Base-by-base conservation (phyloP, 2,113 vertebrate species). In the Esox niger region DNA sequence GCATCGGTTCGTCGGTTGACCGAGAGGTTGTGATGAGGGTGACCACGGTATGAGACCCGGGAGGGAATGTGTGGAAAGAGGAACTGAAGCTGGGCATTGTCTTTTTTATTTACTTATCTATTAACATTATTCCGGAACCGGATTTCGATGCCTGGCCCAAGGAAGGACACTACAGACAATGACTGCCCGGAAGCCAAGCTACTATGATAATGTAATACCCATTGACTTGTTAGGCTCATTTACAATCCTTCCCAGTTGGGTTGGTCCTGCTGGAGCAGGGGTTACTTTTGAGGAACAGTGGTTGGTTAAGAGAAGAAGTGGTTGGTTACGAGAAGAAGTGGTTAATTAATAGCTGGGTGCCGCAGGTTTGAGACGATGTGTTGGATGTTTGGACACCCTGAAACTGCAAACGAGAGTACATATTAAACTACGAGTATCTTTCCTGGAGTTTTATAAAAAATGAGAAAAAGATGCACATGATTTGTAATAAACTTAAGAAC, bases 11-110 rank as follows among this genome's bases (percentile, higher is more conserved):
- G 71, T 86, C 87, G 61, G 89, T 93, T 76, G 93, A 93, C 87
- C 89, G 95, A 21, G 95, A 97, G 87, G 94, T 97, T 78, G 94
- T 97, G 77, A 97, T 97, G 95, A 92, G 95, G 83, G 95, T 97
- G 80, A 97, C 95, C 76, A 97, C 95, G 0, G 95, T 97, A 87
- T 97, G 92, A 94, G 79, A 15, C 38, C 4, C 11, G 64, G 32
- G n/a, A 3, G 0, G 29, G 0, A 20, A 1, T 2, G 32, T 20
- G 15, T 20, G 47, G 20, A n/a, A 6, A 20, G 23, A 29, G 26
- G 2, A 30, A 5, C 15, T 43, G 17, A 43, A 43, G 38, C 38
- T 15, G 38, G 38, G 15, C 17, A 43, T 43, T 17, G 38, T 0
- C 4, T 17, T 43, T 43, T 43, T 43, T 17, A 43, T 10, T 13